Base-by-base conservation (phyloP, 2,888 invertebrate species). In the Rutpela maculata region DNA sequence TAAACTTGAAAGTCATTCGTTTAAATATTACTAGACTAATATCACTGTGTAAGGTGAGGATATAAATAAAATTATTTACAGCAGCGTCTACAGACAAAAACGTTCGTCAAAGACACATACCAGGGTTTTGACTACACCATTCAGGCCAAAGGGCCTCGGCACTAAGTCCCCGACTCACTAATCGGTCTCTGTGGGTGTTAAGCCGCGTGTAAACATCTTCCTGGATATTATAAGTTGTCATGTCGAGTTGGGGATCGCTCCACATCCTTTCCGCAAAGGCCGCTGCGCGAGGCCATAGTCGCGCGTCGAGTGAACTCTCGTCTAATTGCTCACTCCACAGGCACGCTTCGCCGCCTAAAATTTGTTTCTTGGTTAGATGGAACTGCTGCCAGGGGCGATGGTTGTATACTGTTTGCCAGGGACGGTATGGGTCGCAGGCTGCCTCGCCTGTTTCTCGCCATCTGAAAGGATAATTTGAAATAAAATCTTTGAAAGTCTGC, bases 401-500 rank as follows among this genome's bases (percentile, higher is more conserved):
- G 88, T 94, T 95, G 90, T 97, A 97, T 67, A 96, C 93, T 80
- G 94, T 95, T 88, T 97, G 96, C 97, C 97, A 97, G 67, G 95
- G 95, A 77, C 95, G 93, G 89, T 97, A 97, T 10, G 96, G 96
- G 19, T 96, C 95, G 88, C 97, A 97, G 84, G 96, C 95, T 0
- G 95, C 96, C 83, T 95, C 95, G 1, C 95, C 95, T 35, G 93
- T 93, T 86, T 95, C 95, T 26, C 96, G 92, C 97, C 97, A 97
- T 80, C 94, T 94, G 65, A 10, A 60, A 60, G 22, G 18, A 62
- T 12, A 19, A 59, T 19, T 59, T 18, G 56, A 56, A 56, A 56
- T 18, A 56, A 56, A 56, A 17, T 18, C 9, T 12, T 43, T 43
- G 56, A 9, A 56, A 56, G 18, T 7, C 12, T 56, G 9, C 9